Evolutionary conservation across 2,797 vertebrate genomes (phyloP).

Genomic region (Rallus crepitans): DNA sequence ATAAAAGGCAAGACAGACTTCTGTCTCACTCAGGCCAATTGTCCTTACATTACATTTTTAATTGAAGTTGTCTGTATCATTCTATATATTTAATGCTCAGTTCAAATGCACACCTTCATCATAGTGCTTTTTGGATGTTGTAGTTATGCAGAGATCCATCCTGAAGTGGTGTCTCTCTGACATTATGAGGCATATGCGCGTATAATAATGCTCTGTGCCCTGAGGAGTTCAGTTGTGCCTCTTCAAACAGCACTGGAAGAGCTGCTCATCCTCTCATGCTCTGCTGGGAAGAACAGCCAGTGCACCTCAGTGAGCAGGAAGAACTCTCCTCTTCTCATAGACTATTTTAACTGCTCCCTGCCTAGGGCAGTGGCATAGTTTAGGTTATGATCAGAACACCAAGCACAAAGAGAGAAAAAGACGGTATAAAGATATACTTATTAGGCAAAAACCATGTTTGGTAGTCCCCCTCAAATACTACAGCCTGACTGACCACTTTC

Average conservation of each 20-base stretch:
- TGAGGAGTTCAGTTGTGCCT: neutral
- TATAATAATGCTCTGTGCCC: neutral
- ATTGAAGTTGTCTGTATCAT: neutral
- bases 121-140: neutral
- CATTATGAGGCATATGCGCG: neutral
- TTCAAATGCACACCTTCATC: neutral
- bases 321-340: neutral
- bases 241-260: neutral
- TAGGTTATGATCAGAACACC: neutral
- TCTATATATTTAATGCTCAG: neutral
- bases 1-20: accelerated
- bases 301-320: neutral
- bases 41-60: neutral
- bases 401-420: neutral
- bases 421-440: neutral
- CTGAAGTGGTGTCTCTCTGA: neutral
- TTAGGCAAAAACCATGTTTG: neutral
- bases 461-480: neutral
- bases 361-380: neutral
- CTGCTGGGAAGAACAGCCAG: neutral
- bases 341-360: neutral
- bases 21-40: neutral
- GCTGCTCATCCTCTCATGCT: neutral
- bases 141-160: neutral
- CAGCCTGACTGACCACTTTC: neutral